Evolutionary conservation across 2,888 invertebrate species (phyloP).

Genomic region (Blastobasis lacticolella): DNA sequence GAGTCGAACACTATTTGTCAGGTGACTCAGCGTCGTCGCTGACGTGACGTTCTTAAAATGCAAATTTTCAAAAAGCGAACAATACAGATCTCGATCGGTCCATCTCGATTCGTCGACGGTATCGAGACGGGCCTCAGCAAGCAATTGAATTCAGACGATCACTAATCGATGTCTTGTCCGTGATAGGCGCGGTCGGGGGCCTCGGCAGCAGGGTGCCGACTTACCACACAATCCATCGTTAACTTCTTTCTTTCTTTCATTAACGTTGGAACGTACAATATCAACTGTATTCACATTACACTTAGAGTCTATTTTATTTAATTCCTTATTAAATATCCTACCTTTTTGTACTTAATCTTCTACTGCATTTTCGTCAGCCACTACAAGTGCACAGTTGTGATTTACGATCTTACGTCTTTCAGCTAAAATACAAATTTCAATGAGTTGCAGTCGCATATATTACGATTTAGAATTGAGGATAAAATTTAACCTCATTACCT

Average conservation of each 20-base stretch:
- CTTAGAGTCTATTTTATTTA: slow-evolving; percentile 54
- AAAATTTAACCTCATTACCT: slow-evolving; percentile 73
- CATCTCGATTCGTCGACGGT: slow-evolving; percentile 64
- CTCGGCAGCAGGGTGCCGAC: slow-evolving; percentile 73
- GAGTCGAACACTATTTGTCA: slow-evolving; percentile 58
- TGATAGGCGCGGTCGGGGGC: slow-evolving; percentile 71
- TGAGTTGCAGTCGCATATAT: slow-evolving; percentile 29
- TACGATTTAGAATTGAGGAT: slow-evolving; percentile 33
- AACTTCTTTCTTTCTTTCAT: slow-evolving; percentile 73
- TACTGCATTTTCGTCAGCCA: slow-evolving; percentile 69
- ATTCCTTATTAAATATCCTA: slow-evolving; percentile 48
- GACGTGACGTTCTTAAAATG: slow-evolving; percentile 72
- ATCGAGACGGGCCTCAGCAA: slow-evolving; percentile 67
- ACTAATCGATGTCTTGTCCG: slow-evolving; percentile 75
- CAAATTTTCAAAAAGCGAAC: slow-evolving; percentile 71
- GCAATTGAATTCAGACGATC: slow-evolving; percentile 75
- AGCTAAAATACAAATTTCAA: slow-evolving; percentile 44
- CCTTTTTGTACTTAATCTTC: slow-evolving; percentile 67
- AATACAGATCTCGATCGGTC: slow-evolving; percentile 65
- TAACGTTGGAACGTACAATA: slow-evolving; percentile 53
- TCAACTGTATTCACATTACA: slow-evolving; percentile 48
- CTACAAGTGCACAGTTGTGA: slow-evolving; percentile 31
- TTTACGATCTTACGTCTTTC: slow-evolving; percentile 44
- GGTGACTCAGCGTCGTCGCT: slow-evolving; percentile 69
- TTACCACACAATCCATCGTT: slow-evolving; percentile 76